Base-by-base conservation (phyloP, 2,113 vertebrate genomes). In the Peromyscus leucopus region DNA sequence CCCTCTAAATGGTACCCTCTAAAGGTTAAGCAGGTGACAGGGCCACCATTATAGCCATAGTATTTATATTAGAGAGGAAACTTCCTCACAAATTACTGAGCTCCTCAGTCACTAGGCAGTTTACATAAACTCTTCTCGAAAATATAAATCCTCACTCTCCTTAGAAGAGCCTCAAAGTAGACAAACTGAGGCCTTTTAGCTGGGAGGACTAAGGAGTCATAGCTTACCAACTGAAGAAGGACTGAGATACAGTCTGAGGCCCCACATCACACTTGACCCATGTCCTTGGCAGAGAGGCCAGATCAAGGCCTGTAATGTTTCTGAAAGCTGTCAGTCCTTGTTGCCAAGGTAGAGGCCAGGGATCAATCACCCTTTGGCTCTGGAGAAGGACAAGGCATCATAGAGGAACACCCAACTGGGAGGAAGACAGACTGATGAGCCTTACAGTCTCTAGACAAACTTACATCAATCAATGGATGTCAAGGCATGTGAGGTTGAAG, bases 211-310 rank as follows among this genome's bases (percentile, higher is more conserved):
- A 36, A 12, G 55, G 28, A 39, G 1, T 0, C 1, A 28, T 57
- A 16, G 24, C 42, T 89, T 1, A 0, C 33, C 61, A 79, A n/a
- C 31, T 36, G 22, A 83, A 2, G 2, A 5, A 15, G 61, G 10
- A 11, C 16, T 2, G 22, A 31, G 1, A 48, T 0, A 0, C n/a
- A 51, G 9, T 39, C 57, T n/a, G 22, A 28, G 51, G n/a, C 2
- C 17, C 22, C 0, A 76, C 39, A 61, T 82, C 59, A 31, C 63
- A 59, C 31, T 83, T 15, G 78, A 31, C n/a, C n/a, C 48, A 78
- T 21, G 28, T 94, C 59, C 63, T 75, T 19, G 31, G 7, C 2
- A 4, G 75, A 63, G 86, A 0, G 39, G 84, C 21, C 93, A 71
- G 86, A 87, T 72, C 75, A 2, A 63, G 17, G 61, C 61, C 55